These are phyloP conservation scores for Hecatera dysodea DNA, from an alignment of 2,888 invertebrate species.

Conservation along the genomic window DNA sequence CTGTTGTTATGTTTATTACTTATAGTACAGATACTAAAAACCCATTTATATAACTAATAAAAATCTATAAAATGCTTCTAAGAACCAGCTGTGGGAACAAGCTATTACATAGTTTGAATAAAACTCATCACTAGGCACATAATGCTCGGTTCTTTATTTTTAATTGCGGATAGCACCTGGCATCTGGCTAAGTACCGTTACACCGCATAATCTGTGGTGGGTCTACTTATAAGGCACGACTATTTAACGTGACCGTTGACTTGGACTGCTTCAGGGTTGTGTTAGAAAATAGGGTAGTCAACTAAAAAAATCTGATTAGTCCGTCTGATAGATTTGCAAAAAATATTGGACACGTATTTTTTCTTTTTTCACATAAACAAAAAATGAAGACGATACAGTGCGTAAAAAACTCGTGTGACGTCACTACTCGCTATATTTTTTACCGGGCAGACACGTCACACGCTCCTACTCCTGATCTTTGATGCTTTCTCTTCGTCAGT, in stretches of 20 bases:
- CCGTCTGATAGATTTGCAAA: too few species aligned
- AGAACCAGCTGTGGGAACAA: constrained; percentile 15
- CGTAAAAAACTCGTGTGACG: too few species aligned
- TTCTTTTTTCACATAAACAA: too few species aligned
- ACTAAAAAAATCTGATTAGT: too few species aligned
- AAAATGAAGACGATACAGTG: too few species aligned
- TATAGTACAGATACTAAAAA: not conserved
- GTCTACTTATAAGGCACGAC: constrained; percentile 46
- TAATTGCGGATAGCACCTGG: constrained; percentile 60
- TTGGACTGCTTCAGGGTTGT: not conserved
- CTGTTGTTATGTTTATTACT: not conserved
- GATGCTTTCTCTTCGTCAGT: too few species aligned
- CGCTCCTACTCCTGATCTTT: too few species aligned
- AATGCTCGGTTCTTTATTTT: constrained; percentile 51
- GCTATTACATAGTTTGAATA: constrained; percentile 36
- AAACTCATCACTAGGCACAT: constrained; percentile 40
- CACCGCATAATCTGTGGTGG: constrained; percentile 58
- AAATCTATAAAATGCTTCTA: constrained; percentile 18
- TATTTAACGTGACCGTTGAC: not conserved
- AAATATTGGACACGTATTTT: too few species aligned
- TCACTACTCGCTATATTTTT: too few species aligned
- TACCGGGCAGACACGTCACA: too few species aligned
- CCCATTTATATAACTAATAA: constrained; percentile 4
- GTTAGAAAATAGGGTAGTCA: too few species aligned
- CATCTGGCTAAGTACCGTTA: constrained; percentile 60